Conservation (phyloP, 2,113 vertebrate genomes). For the Platichthys stellatus region DNA sequence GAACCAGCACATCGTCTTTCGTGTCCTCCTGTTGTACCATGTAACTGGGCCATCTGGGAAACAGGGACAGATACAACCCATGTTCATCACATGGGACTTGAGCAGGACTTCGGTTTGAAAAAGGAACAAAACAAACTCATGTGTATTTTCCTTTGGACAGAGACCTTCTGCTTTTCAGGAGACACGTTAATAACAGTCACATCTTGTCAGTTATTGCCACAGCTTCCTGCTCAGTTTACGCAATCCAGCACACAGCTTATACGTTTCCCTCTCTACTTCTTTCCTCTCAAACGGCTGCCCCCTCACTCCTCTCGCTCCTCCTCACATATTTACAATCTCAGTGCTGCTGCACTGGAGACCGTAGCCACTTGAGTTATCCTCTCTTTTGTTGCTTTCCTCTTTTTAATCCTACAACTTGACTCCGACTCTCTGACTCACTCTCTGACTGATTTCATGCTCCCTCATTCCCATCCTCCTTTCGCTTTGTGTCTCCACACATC, state of each 20-base stretch:
- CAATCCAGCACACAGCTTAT: background rate
- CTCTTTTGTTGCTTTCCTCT: background rate
- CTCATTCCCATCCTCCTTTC: slow-evolving; percentile 21
- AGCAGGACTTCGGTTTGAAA: no score
- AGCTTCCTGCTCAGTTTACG: slow-evolving; percentile 31
- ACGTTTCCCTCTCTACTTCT: background rate
- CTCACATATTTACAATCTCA: background rate
- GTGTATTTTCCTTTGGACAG: no score
- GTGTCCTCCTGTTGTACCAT: no score
- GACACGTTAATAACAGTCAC: background rate
- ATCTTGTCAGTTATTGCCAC: slow-evolving; percentile 32
- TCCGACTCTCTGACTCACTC: slow-evolving; percentile 20
- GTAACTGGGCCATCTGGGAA: no score
- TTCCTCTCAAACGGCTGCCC: background rate
- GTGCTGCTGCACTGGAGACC: background rate
- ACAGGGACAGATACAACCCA: no score
- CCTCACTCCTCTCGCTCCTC: background rate
- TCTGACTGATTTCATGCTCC: slow-evolving; percentile 42
- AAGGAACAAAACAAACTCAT: no score
- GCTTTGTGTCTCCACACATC: slow-evolving; percentile 1
- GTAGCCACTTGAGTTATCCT: slow-evolving; percentile 2
- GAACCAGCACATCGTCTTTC: no score
- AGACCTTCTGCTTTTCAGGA: background rate
- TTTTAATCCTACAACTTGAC: slow-evolving; percentile 26
- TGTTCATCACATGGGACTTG: no score